Percentiles rank a stretch among this genome's conserved stretches.
phyloP scores from a whole-genome alignment of 2,888 invertebrate genomes.

The Germaria angustata region DNA sequence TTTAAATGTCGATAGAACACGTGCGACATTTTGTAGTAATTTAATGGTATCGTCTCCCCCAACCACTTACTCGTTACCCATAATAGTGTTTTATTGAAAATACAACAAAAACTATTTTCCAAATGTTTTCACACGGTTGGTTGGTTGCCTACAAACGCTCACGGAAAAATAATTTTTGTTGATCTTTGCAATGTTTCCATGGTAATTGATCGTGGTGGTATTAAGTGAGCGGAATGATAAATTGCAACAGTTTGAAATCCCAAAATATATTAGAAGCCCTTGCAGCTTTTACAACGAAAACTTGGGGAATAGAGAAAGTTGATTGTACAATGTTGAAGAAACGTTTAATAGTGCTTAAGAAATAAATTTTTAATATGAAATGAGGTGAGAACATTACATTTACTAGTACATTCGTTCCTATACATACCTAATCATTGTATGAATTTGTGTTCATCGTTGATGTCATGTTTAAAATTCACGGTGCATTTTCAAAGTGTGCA shows the following conservation, averaged over 20 bases:
- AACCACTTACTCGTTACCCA: not conserved
- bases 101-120: constrained; percentile 11
- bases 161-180: constrained; percentile 45
- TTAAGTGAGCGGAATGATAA: not conserved
- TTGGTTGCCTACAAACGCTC: constrained; percentile 40
- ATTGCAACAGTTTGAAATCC: constrained; percentile 32
- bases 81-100: constrained; percentile 26
- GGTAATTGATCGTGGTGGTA: constrained; percentile 32
- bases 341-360: not conserved
- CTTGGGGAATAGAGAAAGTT: not conserved
- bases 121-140: constrained; percentile 62
- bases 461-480: constrained; percentile 61
- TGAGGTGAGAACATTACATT: constrained; percentile 49
- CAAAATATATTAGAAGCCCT: not conserved
- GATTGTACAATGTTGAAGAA: not conserved
- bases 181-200: constrained; percentile 59
- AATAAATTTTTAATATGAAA: constrained; percentile 15
- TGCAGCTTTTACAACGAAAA: too few relatives aligned
- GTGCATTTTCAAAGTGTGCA: constrained; percentile 54
- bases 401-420: not conserved
- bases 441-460: constrained; percentile 40
- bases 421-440: not conserved
- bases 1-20: constrained; percentile 44
- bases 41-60: constrained; percentile 14
- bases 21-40: constrained; percentile 54